Base-by-base conservation (phyloP, 2,888 invertebrate species). In the Cerceris ruficornis region DNA sequence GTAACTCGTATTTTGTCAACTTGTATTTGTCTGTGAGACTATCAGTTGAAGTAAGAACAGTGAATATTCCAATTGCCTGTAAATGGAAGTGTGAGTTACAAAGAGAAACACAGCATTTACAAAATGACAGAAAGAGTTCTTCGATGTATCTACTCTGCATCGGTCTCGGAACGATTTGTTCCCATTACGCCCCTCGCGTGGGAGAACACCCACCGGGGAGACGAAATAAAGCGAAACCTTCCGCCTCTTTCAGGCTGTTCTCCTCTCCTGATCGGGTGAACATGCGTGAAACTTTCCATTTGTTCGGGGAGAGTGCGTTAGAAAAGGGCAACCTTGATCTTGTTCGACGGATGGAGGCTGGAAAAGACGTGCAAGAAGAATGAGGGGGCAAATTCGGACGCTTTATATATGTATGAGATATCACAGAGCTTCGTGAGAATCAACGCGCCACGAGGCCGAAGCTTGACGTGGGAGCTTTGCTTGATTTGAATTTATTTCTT, bases 91-190 rank as follows among this genome's bases (percentile, higher is more conserved):
- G 28, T 28, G 4, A 28, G 28, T 28, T 28, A 28, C 4, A 28
- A 1, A 28, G 28, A 28, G 28, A 28, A 28, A 4, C 4, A 28
- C 28, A 28, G 28, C 28, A 4, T 28, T 28, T 28, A 28, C 4
- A 28, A 28, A 28, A 28, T 28, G 28, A 28, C 28, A 28, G 4
- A 28, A 28, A 13, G 5, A 46, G 9, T 13, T 13, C 5, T 46
- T 5, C 46, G 46, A 8, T 46, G 8, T 46, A 8, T 43, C 52
- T 52, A 50, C 62, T n/a, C n/a, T 49, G 42, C 39, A 69, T 61
- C 69, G 13, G 69, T 57, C 39, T 67, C 55, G 66, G 75, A 73
- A 85, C 87, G 82, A 88, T 88, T 88, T 87, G 85, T 88, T 88
- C 87, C 82, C 86, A 84, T 87, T 88, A 88, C 75, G 75, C 59